phyloP scores from a whole-genome alignment of 1,140 invertebrate genomes.

The Drosophila repleta region DNA sequence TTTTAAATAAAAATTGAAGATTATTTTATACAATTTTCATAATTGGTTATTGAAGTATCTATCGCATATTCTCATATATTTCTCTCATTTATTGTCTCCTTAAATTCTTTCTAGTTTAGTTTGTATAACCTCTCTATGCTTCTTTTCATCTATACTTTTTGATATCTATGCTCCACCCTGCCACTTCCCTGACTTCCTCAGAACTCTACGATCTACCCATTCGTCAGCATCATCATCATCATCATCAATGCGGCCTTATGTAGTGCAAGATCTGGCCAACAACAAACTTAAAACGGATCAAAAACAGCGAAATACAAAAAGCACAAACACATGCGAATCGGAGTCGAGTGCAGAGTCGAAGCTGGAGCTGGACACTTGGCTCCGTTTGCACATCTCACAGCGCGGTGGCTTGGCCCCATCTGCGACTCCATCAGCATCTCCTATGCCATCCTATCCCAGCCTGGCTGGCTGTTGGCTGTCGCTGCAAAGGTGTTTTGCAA shows the following conservation, averaged over 20 bases:
- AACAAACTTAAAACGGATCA: conserved; percentile 61
- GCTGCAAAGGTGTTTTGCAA: conserved; percentile 81
- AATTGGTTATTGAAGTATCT: no score
- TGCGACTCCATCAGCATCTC: conserved; percentile 29
- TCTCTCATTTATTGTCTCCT: neutral
- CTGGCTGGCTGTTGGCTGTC: conserved; percentile 49
- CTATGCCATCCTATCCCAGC: conserved; percentile 14
- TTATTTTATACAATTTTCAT: no score
- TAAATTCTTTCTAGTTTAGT: no score
- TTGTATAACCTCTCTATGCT: neutral
- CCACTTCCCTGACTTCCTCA: neutral
- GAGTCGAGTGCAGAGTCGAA: conserved; percentile 6
- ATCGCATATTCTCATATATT: neutral
- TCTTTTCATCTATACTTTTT: neutral
- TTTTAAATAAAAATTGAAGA: no score
- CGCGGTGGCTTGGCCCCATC: conserved; percentile 6
- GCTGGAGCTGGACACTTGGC: conserved; percentile 1
- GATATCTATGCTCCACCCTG: neutral
- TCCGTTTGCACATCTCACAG: conserved; percentile 8
- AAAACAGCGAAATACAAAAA: conserved; percentile 2
- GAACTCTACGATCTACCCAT: conserved; percentile 47
- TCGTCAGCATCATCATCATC: conserved; percentile 30
- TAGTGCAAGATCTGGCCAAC: conserved; percentile 50
- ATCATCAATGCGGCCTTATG: conserved; percentile 45
- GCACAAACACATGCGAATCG: conserved; percentile 31